phyloP scores from a whole-genome alignment of 2,113 vertebrate species.

The Danio rerio region GRCz12tu NC_133182.1:53284501-53285000 shows the following conservation, averaged over 20 bases:
- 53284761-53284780: constrained; percentile 26
- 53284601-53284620: background rate
- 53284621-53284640: background rate
- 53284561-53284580: background rate
- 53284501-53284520: background rate
- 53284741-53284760: constrained; percentile 19
- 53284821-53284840: constrained; percentile 22
- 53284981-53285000: background rate
- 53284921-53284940: constrained; percentile 9
- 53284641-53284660: background rate
- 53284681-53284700: background rate
- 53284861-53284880: constrained; percentile 31
- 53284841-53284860: constrained; percentile 28
- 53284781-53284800: constrained; percentile 29
- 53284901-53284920: constrained; percentile 45
- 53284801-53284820: constrained; percentile 33
- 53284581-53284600: background rate
- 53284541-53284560: constrained; percentile 9
- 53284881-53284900: constrained; percentile 21
- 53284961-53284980: constrained; percentile 28
- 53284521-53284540: background rate
- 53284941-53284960: constrained; percentile 39
- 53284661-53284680: background rate
- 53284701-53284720: background rate
- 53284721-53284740: constrained; percentile 11